Evolutionary conservation across 2,888 invertebrate species (phyloP).

Genomic region (Tetragnatha montana): DNA sequence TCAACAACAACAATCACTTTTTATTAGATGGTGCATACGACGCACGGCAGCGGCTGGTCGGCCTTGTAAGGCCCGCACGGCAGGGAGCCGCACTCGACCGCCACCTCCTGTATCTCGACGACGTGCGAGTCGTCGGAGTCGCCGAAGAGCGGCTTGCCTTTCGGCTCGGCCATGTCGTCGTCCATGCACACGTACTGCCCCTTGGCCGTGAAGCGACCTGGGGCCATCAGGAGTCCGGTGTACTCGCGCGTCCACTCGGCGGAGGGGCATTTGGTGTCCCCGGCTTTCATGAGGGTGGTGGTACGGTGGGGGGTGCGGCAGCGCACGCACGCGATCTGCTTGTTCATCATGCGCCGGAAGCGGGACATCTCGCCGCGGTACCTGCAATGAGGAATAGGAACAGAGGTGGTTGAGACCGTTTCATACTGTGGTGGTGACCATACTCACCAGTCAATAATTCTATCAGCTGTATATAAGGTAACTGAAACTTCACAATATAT

Average conservation of each 20-base stretch:
- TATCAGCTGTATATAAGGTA: no score
- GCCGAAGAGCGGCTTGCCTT: constrained; percentile 18
- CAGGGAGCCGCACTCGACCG: constrained; percentile 38
- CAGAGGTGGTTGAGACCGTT: no score
- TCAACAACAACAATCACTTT: no score
- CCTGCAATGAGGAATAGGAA: constrained; percentile 13
- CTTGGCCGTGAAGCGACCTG: constrained; percentile 7
- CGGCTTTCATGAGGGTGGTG: constrained; percentile 6
- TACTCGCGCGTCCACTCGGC: constrained; percentile 60
- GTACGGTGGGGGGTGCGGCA: constrained; percentile 32
- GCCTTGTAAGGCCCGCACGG: constrained; percentile 45
- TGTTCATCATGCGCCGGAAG: constrained; percentile 15
- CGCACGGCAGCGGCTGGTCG: constrained; percentile 36
- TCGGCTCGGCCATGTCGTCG: constrained; percentile 20
- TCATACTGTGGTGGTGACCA: no score
- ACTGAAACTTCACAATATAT: no score
- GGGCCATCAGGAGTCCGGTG: constrained; percentile 59
- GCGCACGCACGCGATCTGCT: constrained; percentile 30
- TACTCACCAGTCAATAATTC: no score
- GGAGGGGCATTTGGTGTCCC: constrained; percentile 21
- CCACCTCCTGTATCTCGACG: constrained; percentile 43
- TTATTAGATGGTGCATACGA: constrained; percentile 57
- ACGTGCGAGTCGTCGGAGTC: background rate
- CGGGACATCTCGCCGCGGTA: constrained; percentile 31
- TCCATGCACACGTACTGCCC: constrained; percentile 62